Conservation (phyloP, 2,113 vertebrate genomes). For the Motacilla tschutschensis region DNA sequence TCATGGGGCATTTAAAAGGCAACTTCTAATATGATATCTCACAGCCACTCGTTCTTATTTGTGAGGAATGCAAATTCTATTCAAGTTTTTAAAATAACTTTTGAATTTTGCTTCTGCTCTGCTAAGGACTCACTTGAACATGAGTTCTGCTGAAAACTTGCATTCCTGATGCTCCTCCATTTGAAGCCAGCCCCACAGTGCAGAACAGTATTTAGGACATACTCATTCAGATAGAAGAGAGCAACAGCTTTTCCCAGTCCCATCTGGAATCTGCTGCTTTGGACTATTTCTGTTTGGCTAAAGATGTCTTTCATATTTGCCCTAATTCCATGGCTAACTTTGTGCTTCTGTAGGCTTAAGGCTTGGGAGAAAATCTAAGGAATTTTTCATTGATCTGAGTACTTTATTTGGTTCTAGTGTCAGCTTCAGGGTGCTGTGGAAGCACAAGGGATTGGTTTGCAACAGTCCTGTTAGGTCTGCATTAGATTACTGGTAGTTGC, state of each 20-base stretch:
- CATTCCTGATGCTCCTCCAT: not conserved
- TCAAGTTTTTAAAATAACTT: not conserved
- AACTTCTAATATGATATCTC: not conserved
- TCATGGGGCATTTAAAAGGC: not conserved
- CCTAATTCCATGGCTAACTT: not conserved
- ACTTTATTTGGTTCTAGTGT: not conserved
- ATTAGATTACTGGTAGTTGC: not conserved
- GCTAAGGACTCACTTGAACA: not conserved
- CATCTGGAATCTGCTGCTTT: not conserved
- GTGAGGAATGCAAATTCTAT: not conserved
- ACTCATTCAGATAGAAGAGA: not conserved
- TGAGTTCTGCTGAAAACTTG: not conserved
- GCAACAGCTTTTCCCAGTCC: not conserved
- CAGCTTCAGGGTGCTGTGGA: not conserved
- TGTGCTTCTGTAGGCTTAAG: not conserved
- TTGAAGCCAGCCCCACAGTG: not conserved
- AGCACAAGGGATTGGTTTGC: not conserved
- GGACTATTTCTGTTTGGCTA: not conserved
- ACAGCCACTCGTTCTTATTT: not conserved
- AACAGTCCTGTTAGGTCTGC: not conserved
- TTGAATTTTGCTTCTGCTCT: not conserved
- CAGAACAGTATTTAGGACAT: not conserved
- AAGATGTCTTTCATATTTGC: not conserved
- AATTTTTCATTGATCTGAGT: not conserved
- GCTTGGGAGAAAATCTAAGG: not conserved